Evolutionary conservation across 2,888 invertebrate species (phyloP).

Genomic region (Drosophila lacicola): DNA sequence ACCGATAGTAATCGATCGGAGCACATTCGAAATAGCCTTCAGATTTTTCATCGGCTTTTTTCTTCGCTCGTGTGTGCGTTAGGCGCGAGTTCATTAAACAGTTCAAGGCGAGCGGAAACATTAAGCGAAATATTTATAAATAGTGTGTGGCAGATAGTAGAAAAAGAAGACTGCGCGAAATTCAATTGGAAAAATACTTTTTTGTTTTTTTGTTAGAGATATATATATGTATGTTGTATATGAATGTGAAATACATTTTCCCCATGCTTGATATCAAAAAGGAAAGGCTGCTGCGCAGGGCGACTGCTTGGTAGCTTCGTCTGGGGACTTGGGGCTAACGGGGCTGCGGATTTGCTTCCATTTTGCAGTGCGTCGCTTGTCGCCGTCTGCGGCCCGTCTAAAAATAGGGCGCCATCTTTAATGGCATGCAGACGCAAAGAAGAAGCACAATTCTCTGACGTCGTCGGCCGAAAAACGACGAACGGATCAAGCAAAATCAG

Average conservation of each 20-base stretch:
- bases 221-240: not conserved
- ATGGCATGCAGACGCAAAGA: constrained; percentile 77
- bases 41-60: not conserved
- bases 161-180: constrained; percentile 21
- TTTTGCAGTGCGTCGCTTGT: constrained; percentile 61
- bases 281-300: constrained; percentile 20
- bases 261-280: constrained; percentile 36
- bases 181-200: constrained; percentile 35
- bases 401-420: constrained; percentile 76
- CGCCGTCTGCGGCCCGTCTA: constrained; percentile 66
- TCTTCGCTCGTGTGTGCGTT: constrained; percentile 20
- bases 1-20: constrained; percentile 37
- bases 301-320: not conserved
- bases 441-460: constrained; percentile 73
- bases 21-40: constrained; percentile 1
- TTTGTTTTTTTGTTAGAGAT: constrained; percentile 3
- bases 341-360: constrained; percentile 40
- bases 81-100: constrained; percentile 69
- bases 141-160: constrained; percentile 49
- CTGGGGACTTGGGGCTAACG: not conserved
- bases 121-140: constrained; percentile 74
- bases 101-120: constrained; percentile 81
- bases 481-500: constrained; percentile 21
- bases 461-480: constrained; percentile 46
- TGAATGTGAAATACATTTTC: constrained; percentile 10